Evolutionary conservation across 2,888 invertebrate species (phyloP).

Genomic region (Rhodophaea formosa): DNA sequence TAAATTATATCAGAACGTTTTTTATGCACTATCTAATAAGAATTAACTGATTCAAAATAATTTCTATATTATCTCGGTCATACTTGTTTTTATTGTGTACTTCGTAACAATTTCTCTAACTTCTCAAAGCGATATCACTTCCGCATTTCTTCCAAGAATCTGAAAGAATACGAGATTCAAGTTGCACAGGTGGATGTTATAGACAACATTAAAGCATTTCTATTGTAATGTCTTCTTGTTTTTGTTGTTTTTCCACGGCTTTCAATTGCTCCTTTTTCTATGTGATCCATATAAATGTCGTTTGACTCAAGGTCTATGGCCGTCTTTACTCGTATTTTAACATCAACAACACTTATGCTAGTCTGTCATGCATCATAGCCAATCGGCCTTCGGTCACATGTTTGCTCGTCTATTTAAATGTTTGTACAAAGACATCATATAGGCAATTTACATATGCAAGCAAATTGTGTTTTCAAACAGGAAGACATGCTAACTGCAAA

Average conservation of each 20-base stretch:
- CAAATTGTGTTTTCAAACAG: constrained; percentile 29
- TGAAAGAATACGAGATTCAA: constrained; percentile 8
- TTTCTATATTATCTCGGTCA: background rate
- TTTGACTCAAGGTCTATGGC: background rate
- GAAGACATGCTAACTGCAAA: constrained; percentile 28
- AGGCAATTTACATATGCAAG: constrained; percentile 26
- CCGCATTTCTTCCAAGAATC: constrained; percentile 16
- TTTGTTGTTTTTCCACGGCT: background rate
- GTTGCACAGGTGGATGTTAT: constrained; percentile 5
- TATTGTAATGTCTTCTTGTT: constrained; percentile 9
- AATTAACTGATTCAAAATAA: background rate
- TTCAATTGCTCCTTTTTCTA: constrained; percentile 10
- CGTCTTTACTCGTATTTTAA: constrained; percentile 2
- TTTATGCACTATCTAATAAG: background rate
- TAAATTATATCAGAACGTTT: background rate
- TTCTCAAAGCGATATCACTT: constrained; percentile 17
- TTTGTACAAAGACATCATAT: constrained; percentile 24
- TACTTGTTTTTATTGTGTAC: background rate
- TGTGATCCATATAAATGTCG: constrained; percentile 1
- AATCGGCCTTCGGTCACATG: constrained; percentile 26
- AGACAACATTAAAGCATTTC: constrained; percentile 3
- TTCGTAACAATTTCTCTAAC: background rate
- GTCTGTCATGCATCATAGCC: constrained; percentile 20
- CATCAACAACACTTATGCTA: background rate
- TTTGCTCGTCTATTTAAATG: constrained; percentile 22